Base-by-base conservation (phyloP, 2,888 invertebrate genomes). In the Idaea aversata region DNA sequence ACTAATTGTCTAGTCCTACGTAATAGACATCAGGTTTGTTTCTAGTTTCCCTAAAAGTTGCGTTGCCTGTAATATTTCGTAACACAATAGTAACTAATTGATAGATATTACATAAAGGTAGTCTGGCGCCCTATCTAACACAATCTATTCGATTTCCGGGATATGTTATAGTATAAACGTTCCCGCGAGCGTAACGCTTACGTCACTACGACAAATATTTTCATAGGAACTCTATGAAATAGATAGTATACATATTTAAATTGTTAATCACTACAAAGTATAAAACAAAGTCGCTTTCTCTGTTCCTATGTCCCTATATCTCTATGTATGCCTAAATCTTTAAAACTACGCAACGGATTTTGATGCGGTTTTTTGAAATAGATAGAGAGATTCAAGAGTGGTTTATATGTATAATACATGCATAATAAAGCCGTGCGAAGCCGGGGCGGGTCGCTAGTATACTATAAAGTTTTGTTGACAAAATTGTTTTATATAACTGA, bases 11-110 rank as follows among this genome's bases (percentile, higher is more conserved):
- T 47, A 47, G 47, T 47, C 47, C 47, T 7, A 47, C 47, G 47
- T 47, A 47, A 47, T 47, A 47, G 10, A 78, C 60, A 77, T 78
- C 79, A 69, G 70, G 80, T 83, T 76, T 78, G 47, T 7, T 47
- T 47, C 47, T 10, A 80, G 81, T 85, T 85, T 82, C 81, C 86
- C 85, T 82, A 72, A 75, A 78, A 78, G 79, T 75, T 72, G 72
- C 74, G 77, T 78, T 77, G 71, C 75, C 66, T 47, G 70, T 72
- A 73, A 75, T 59, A 75, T 90, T 86, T 82, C 84, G 87, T 88
- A 90, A 91, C 76, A 87, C 87, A 88, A 88, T 88, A 82, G 85
- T 83, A 82, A 83, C 85, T 91, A 91, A 90, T 91, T 88, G 85
- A 90, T 90, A 84, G 84, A 87, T 4, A 10, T 91, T 91, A 88